Base-by-base conservation (phyloP, 2,888 invertebrate species). In the Lottia scabra region DNA sequence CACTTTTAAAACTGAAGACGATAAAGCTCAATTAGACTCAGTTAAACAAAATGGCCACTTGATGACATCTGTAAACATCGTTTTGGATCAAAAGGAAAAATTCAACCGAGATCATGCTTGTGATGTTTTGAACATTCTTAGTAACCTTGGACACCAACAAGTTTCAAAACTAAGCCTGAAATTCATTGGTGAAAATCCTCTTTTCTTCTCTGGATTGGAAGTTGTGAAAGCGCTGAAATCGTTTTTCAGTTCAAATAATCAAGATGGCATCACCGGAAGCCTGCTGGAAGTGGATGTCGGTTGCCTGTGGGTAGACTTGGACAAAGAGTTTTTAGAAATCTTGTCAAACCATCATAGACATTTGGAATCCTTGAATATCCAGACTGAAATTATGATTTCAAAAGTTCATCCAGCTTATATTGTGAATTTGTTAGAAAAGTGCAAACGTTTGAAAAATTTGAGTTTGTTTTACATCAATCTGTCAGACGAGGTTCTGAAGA, bases 201-300 rank as follows among this genome's bases (percentile, higher is more conserved):
- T 86, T 12, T 88, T 89, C 73, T 89, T 88, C 78, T 85, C 85
- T 46, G 89, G 89, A 2, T 73, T 78, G 23, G 89, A 89, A 75
- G 88, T 88, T 74, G 70, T 86, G 10, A 76, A 79, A 19, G 78
- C 79, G 26, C 77, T 89, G 8, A 75, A 70, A 16, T 71, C 70
- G 8, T 79, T 88, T 19, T 88, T 88, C 75, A 78, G 78, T 13
- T 62, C 68, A 0, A 70, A 75, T 12, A 72, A 65, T 4, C 65
- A 65, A 2, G 72, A 75, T 2, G 38, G 8, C 38, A 10, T 5
- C 38, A 66, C 72, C 30, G 38, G 73, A 16, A 56, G 74, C 12
- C 65, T 87, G 19, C 73, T 74, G 15, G 73, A 78, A 12, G 81
- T 88, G 2, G 87, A 89, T 74, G 72, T 89, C 19, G 83, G 86